phyloP scores from a whole-genome alignment of 2,888 invertebrate genomes.

The Embidobia sp. region DNA sequence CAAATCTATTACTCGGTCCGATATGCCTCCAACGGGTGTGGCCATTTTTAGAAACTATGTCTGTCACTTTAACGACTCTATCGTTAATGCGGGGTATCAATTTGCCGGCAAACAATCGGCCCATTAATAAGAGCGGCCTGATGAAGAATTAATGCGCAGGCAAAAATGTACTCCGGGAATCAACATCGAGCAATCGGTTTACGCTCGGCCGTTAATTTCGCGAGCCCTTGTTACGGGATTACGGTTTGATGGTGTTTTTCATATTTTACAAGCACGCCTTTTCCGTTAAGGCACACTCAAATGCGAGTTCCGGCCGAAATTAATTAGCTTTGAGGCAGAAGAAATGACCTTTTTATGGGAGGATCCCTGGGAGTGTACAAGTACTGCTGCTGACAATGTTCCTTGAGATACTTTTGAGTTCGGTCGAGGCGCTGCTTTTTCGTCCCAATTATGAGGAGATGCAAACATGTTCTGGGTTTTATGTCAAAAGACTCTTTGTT shows the following conservation, averaged over 20 bases:
- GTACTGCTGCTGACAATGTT: constrained; percentile 21
- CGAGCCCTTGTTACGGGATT: no score
- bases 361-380: constrained; percentile 13
- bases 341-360: constrained; percentile 1
- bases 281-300: neutral
- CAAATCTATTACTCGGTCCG: constrained; percentile 6
- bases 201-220: no score
- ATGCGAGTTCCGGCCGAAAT: neutral
- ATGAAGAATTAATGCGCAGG: neutral
- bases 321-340: constrained; percentile 6
- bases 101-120: neutral
- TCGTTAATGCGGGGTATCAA: neutral
- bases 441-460: constrained; percentile 46
- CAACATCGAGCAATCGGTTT: no score
- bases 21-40: neutral
- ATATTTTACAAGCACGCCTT: neutral
- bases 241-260: no score
- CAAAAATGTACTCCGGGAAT: no score
- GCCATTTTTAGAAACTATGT: neutral
- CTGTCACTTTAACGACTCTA: constrained; percentile 1
- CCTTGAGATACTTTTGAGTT: constrained; percentile 25
- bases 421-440: constrained; percentile 24
- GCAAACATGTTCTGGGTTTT: constrained; percentile 47
- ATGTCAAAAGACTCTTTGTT: constrained; percentile 45
- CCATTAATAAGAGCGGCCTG: no score